Base-by-base conservation (phyloP, 1,140 invertebrate genomes). In the Chironomus striatipennis region DNA sequence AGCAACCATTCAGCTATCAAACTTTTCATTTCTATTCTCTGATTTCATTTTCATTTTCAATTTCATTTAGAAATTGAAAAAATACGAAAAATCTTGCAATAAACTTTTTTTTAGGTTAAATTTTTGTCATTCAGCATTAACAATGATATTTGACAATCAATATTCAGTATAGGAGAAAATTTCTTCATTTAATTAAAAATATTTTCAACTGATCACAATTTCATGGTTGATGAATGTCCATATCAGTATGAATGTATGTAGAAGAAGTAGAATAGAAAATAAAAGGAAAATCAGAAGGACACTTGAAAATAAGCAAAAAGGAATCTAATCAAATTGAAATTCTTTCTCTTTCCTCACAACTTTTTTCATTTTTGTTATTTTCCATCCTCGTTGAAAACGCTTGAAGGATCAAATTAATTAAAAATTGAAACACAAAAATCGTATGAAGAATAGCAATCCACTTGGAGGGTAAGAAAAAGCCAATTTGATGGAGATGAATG, bases 311-410 rank as follows among this genome's bases (percentile, higher is more conserved):
- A 67, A 67, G 18, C 8, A 67, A 67, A 57, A 15, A 15, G 47
- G 47, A 70, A 21, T 70, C 20, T 20, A 70, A 70, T 70, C 65
- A 70, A 70, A 70, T 70, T 70, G 65, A 70, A 70, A 70, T 70
- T 70, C 20, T 18, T 70, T 21, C 65, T 20, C 9, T 1, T n/a
- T 57, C 9, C 47, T 57, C n/a, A n/a, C 9, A 57, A 57, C 47
- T 12, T 34, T 34, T 2, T 34, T 34, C n/a, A n/a, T n/a, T 34
- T 34, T 34, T 34, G 5, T 34, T 5, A 2, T 34, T 34, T 34
- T 34, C 5, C 24, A 34, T 34, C 24, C 2, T 34, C 9, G 47
- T n/a, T 6, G 65, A 70, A 4, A 18, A 70, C 65, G 65, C 65
- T 70, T 20, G 15, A 70, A 70, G 65, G 65, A 70, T 18, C 65